These are phyloP conservation scores for Notodonta ziczac DNA, from an alignment of 2,888 invertebrate genomes.

Conservation along the genomic window DNA sequence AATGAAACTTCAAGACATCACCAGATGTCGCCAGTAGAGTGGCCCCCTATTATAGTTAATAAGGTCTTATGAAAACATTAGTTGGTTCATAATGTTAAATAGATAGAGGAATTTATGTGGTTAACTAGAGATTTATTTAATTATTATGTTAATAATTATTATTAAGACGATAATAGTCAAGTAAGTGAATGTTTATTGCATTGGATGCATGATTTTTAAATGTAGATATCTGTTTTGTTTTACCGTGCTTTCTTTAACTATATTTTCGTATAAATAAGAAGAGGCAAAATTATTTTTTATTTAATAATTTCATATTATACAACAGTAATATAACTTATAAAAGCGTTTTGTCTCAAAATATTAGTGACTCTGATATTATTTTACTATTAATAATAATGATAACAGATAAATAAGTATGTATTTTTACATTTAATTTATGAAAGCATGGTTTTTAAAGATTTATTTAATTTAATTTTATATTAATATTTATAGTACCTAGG, in stretches of 20 bases:
- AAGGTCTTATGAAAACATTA: constrained; percentile 74
- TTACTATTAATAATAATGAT: no score
- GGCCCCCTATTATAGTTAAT: constrained; percentile 49
- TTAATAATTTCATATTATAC: no score
- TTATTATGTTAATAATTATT: constrained; percentile 56
- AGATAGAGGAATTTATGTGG: constrained; percentile 76
- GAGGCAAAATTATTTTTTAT: no score
- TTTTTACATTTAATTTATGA: constrained; percentile 14
- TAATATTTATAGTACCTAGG: constrained; percentile 25
- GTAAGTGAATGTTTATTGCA: constrained; percentile 55
- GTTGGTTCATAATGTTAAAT: constrained; percentile 55
- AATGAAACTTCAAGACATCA: constrained; percentile 19
- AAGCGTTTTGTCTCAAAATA: no score
- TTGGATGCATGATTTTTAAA: constrained; percentile 66
- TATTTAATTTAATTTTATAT: constrained; percentile 17
- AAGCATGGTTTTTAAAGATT: constrained; percentile 39
- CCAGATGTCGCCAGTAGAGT: constrained; percentile 29
- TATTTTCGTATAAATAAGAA: no score
- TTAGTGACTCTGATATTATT: no score
- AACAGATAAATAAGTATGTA: background rate
- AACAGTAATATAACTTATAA: no score
- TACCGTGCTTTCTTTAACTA: constrained; percentile 41
- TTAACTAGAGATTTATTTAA: constrained; percentile 69
- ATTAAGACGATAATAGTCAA: constrained; percentile 50
- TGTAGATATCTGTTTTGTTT: constrained; percentile 45